A percentile compares a stretch with the other conserved stretches of the same genome.
phyloP scores from a whole-genome alignment of 2,888 invertebrate species.

The Entomobrya multifasciata region DNA sequence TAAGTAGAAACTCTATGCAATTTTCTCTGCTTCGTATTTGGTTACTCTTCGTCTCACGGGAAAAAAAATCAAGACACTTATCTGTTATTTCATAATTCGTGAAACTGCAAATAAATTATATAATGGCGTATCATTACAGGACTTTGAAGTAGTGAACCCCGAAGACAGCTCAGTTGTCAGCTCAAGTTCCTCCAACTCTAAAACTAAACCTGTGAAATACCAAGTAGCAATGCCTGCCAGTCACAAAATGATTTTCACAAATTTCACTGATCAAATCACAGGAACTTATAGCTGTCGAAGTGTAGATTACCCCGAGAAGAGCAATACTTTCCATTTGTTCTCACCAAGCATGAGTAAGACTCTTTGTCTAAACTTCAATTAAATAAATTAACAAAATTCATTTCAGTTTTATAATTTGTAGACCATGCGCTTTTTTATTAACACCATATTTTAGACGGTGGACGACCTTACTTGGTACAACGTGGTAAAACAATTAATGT shows the following conservation, averaged over 20 bases:
- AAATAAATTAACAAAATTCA: too few species aligned
- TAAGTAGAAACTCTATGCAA: constrained; percentile 40
- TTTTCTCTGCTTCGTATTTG: too few species aligned
- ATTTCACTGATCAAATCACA: constrained; percentile 73
- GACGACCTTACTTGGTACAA: constrained; percentile 72
- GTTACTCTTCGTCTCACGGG: too few species aligned
- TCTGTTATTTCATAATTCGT: too few species aligned
- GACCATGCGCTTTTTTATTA: too few species aligned
- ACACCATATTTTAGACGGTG: constrained; percentile 55
- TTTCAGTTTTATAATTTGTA: too few species aligned
- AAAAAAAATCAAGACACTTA: too few species aligned
- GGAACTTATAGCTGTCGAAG: constrained; percentile 74
- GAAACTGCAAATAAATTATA: too few species aligned
- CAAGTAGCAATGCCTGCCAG: constrained; percentile 73
- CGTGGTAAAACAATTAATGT: constrained; percentile 75
- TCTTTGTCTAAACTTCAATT: too few species aligned
- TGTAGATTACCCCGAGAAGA: constrained; percentile 69
- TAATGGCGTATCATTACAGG: too few species aligned
- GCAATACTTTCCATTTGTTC: constrained; percentile 72
- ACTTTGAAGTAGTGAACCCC: constrained; percentile 64
- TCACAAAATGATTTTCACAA: constrained; percentile 73
- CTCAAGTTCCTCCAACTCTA: constrained; percentile 11
- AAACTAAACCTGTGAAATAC: constrained; percentile 47
- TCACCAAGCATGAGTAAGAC: constrained; percentile 68
- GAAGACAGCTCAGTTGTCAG: constrained; percentile 48